Percentiles rank a stretch among this genome's conserved stretches.
Conservation (phyloP, 2,888 invertebrate genomes). For the Strigamia transsilvanica region DNA sequence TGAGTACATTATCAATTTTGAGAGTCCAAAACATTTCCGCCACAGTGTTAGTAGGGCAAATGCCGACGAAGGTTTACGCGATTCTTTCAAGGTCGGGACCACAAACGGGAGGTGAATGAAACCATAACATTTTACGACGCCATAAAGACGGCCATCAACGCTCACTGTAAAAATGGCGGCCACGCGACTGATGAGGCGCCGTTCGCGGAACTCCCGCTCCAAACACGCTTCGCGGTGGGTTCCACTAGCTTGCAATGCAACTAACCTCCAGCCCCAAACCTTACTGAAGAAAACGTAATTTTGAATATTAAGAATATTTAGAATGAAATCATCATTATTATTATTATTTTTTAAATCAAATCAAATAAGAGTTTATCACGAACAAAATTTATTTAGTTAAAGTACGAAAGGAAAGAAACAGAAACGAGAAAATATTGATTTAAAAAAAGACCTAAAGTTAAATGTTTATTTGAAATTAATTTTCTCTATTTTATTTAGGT, state of each 20-base stretch:
- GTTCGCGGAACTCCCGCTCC: slow-evolving; percentile 28
- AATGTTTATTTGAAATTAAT: slow-evolving; percentile 41
- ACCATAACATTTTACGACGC: slow-evolving; percentile 55
- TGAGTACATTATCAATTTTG: slow-evolving; percentile 1
- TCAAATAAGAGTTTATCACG: background rate
- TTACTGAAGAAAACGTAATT: background rate
- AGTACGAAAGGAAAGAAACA: background rate
- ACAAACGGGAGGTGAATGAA: slow-evolving; percentile 55
- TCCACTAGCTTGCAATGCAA: background rate
- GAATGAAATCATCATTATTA: too few relatives aligned
- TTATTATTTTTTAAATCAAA: too few relatives aligned
- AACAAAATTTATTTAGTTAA: slow-evolving; percentile 50
- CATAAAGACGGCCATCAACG: slow-evolving; percentile 55
- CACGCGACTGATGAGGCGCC: slow-evolving; percentile 44
- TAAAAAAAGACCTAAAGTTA: slow-evolving; percentile 31
- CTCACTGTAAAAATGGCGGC: slow-evolving; percentile 54
- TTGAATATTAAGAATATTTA: background rate
- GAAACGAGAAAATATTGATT: background rate
- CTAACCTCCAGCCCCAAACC: background rate
- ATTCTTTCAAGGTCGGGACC: slow-evolving; percentile 55
- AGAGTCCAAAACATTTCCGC: slow-evolving; percentile 52
- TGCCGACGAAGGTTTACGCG: slow-evolving; percentile 51
- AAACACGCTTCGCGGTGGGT: slow-evolving; percentile 11
- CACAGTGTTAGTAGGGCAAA: slow-evolving; percentile 53
- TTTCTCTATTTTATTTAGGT: slow-evolving; percentile 13